These are phyloP conservation scores for Erythrolamprus reginae DNA, from an alignment of 2,113 vertebrate genomes.

Conservation along the genomic window DNA sequence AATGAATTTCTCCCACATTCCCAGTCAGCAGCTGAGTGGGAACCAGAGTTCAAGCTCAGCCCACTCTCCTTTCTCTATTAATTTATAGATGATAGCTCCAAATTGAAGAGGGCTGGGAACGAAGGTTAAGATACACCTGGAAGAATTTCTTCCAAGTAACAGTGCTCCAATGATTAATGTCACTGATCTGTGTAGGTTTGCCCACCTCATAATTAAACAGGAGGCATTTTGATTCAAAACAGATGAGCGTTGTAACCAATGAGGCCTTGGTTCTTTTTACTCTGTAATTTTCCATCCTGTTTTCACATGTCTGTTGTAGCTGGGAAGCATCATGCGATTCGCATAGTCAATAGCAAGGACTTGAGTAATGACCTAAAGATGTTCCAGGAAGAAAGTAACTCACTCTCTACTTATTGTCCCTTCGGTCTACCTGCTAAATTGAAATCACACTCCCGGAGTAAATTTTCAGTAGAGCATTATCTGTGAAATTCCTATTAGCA, in stretches of 20 bases:
- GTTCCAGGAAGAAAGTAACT: constrained; percentile 10
- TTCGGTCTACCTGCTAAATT: constrained; percentile 3
- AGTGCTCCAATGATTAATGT: constrained; percentile 47
- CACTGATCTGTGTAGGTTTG: constrained; percentile 36
- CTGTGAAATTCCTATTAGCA: background rate
- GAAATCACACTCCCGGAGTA: constrained; percentile 9
- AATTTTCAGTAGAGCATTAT: constrained; percentile 12
- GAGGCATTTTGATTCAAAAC: constrained; percentile 14
- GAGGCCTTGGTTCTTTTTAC: constrained; percentile 46
- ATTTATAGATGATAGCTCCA: constrained; percentile 28
- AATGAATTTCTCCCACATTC: background rate
- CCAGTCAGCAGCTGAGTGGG: background rate
- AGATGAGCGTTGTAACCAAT: constrained; percentile 20
- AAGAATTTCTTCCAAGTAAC: constrained; percentile 46
- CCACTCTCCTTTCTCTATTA: constrained; percentile 5
- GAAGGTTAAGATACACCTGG: constrained; percentile 46
- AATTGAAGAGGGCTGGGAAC: constrained; percentile 34
- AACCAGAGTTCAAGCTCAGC: background rate
- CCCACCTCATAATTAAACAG: constrained; percentile 47
- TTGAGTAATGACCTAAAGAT: background rate
- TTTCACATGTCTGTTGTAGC: constrained; percentile 32
- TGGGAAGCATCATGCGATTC: background rate
- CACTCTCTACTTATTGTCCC: background rate
- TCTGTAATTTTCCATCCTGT: constrained; percentile 43
- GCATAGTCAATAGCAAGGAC: background rate